These are phyloP conservation scores for Amiota mariae DNA, from an alignment of 2,888 invertebrate genomes.

Conservation along the genomic window DNA sequence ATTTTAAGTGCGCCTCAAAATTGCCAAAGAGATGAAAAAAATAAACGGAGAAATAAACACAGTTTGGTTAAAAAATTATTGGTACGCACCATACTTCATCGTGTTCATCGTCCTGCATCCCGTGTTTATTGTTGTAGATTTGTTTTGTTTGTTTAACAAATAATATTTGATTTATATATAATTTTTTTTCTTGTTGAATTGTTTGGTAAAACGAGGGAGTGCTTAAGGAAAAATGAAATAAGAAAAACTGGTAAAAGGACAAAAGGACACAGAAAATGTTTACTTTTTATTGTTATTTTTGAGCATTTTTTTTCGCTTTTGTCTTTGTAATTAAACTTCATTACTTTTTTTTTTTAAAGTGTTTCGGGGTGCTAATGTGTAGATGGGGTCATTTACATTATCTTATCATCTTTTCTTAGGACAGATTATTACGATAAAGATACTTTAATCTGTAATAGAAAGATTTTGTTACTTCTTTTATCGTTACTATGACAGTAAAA, in stretches of 20 bases:
- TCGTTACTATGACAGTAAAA: no score
- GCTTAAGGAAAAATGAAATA: conserved; percentile 26
- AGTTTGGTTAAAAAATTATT: conserved; percentile 50
- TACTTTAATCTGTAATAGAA: no score
- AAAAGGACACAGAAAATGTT: conserved; percentile 53
- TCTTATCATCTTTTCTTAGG: no score
- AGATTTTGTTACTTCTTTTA: no score
- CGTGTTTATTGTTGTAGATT: no score
- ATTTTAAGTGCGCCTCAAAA: conserved; percentile 69
- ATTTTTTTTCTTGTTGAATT: no score
- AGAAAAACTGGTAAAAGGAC: conserved; percentile 40
- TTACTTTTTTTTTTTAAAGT: not conserved
- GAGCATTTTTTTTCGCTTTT: not conserved
- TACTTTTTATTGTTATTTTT: conserved; percentile 32
- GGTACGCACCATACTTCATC: conserved; percentile 31
- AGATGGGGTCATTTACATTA: no score
- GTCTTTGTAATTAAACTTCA: not conserved
- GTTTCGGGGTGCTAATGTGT: no score
- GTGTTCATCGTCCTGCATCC: conserved; percentile 24
- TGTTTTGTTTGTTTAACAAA: conserved; percentile 3
- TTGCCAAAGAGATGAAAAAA: conserved; percentile 50
- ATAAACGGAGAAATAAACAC: not conserved
- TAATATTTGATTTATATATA: conserved; percentile 20
- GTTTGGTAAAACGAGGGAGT: not conserved
- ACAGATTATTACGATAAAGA: no score